Evolutionary conservation across 2,888 invertebrate species (phyloP), one percentile per base, ranked within the genome.

Genomic region (Magallana nippona): DNA sequence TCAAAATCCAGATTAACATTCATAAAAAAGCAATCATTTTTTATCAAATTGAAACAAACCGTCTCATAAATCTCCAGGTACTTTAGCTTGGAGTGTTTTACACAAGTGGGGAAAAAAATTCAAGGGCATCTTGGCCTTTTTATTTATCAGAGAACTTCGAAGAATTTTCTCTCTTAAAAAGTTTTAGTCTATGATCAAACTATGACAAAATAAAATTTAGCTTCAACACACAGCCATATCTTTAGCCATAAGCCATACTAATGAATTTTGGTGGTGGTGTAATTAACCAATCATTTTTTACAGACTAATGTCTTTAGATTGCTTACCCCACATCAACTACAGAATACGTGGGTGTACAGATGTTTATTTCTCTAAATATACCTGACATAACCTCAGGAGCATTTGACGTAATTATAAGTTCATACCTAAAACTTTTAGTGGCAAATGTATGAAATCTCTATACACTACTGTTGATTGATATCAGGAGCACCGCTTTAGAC

Each of bases 31-130:
- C 10, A 32, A 71, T 71, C 71, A 71, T 71, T 71, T 71, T 44
- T 71, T 71, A 71, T 71, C 71, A 71, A 27, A 27, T 32, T 27
- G 27, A 71, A 32, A 71, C 71, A 71, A 71, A 71, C 13, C 71
- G 2, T 27, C 71, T 71, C 71, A 3, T 71, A 71, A 71, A 71
- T 71, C 71, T 71, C 71, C 71, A 71, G 71, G 71, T 71, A 71
- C 71, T 71, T n/a, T 71, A 71, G 71, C 32, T 27, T 27, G 32
- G 27, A 71, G 22, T 22, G 22, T 71, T 71, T 27, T 71, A 71
- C 71, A 71, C 27, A 32, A 71, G 22, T 63, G 44, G 44, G 44
- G 13, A 63, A 27, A 71, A 71, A 27, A 71, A 71, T 15, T 32
- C 22, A 15, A 32, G 71, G 22, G 27, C 71, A 27, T 22, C 27